Evolutionary conservation across 2,888 invertebrate genomes (phyloP), one percentile per base, ranked within the genome.

Genomic region (Drosophila neonasuta): DNA sequence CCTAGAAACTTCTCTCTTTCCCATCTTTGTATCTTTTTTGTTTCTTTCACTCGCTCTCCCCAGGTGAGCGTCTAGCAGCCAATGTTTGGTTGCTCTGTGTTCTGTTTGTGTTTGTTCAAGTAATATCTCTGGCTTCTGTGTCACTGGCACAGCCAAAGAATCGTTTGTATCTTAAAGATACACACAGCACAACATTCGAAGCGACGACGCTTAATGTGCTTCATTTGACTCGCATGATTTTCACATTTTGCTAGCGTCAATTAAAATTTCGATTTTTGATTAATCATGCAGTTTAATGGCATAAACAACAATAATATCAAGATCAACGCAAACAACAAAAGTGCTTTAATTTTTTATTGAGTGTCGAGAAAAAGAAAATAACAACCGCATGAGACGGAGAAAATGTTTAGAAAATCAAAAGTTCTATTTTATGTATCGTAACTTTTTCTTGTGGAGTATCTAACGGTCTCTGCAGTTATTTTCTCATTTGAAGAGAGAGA

Each of bases 151-250:
- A 68, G 48, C 56, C 30, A 17, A 30, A 7, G 13, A 20, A 10
- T 45, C 34, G 20, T 58, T 64, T 68, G 71, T 60, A 68, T 71
- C 72, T 67, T 32, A 20, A 65, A 85, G 74, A 77, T 71, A 71
- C 67, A 64, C 62, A 20, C 44, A 20, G 20, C 6, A 56, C 52
- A 68, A 68, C 48, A 62, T 54, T 51, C 34, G 39, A 45, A 34
- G 11, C 36, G 36, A 34, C 66, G 48, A 36, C 64, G 56, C 63
- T 75, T 68, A 78, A 78, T 73, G 70, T 67, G 80, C 83, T 83
- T 82, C 86, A 83, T 82, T 82, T 80, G 80, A 61, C 68, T 70
- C 46, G 67, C 83, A 83, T 86, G 84, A 80, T 83, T 78, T 74
- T 76, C 79, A 83, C 67, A 70, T 73, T 76, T 80, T 66, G 41